Evolutionary conservation across 2,797 vertebrate species (phyloP), one percentile per base, ranked within the genome.

Genomic region (Notolabrus celidotus): DNA sequence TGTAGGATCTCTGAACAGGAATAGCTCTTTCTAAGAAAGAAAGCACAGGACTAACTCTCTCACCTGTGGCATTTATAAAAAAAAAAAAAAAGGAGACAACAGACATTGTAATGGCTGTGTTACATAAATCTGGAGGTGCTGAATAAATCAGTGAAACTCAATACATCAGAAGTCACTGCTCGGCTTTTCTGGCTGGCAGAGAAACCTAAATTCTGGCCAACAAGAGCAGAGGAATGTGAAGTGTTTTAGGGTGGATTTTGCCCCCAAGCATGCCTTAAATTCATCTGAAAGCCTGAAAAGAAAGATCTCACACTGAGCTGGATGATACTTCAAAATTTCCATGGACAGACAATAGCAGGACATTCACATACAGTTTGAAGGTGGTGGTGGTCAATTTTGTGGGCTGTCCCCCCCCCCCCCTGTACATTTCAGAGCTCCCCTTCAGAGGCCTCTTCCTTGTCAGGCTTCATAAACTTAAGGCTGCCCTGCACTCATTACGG

Each of bases 391-490:
- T 43, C 29, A 36, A 50, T 56, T 51, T 67, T 45, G 58, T n/a
- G 61, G 27, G 53, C 45, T n/a, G 46, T 67, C 70, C 42, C 57
- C 45, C 45, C 57, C 45, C 45, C 11, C 45, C 59, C 67, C 15
- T 31, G 45, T 51, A 67, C 62, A 53, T 36, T 63, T 74, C 31
- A 68, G 31, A 55, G 69, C 54, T 61, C 84, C 88, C 85, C 64
- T 71, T 59, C 27, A 57, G 36, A 79, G 92, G 90, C 93, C 91
- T 89, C 90, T 84, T 92, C 79, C 87, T 90, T 77, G 75, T 80
- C 85, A 86, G 82, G 76, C 69, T 84, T 84, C 79, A 80, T 88
- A 77, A 87, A 87, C 55, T 74, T 82, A 83, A 86, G 52, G 57
- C 65, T 53, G 33, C 23, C 52, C 54, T 60, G 53, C 36, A 54